phyloP scores from a whole-genome alignment of 2,888 invertebrate genomes.

The Sinohyriopsis cumingii region DNA sequence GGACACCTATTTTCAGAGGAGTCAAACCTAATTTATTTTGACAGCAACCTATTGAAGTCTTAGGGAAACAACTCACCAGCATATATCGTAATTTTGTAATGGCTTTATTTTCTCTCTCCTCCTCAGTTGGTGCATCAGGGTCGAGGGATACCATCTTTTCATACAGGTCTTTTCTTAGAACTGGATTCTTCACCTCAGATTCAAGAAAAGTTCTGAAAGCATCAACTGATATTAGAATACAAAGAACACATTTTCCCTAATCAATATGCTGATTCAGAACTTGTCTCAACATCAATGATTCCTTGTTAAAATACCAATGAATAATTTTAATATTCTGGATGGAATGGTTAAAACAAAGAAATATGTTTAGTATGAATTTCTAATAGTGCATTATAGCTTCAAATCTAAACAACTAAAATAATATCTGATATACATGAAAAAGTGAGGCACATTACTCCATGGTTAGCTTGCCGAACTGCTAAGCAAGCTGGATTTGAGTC shows the following conservation, averaged over 20 bases:
- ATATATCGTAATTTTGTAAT: slow-evolving; percentile 97
- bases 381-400: no score
- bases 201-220: slow-evolving; percentile 86
- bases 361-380: no score
- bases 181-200: slow-evolving; percentile 91
- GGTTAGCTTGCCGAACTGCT: no score
- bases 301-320: no score
- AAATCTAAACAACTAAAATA: no score
- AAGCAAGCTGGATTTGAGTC: no score
- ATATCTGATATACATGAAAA: no score
- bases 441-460: no score
- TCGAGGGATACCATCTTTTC: slow-evolving; percentile 96
- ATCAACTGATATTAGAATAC: slow-evolving; percentile 7
- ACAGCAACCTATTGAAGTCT: not conserved
- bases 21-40: not conserved
- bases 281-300: no score
- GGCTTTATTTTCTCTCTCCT: slow-evolving; percentile 86
- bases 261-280: no score
- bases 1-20: not conserved
- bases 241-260: not conserved
- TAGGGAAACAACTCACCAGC: slow-evolving; percentile 72
- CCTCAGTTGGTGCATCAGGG: slow-evolving; percentile 86
- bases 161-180: slow-evolving; percentile 88
- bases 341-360: no score
- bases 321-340: no score